Evolutionary conservation across 2,888 invertebrate species (phyloP).

Genomic region (Lochmaea capreae): DNA sequence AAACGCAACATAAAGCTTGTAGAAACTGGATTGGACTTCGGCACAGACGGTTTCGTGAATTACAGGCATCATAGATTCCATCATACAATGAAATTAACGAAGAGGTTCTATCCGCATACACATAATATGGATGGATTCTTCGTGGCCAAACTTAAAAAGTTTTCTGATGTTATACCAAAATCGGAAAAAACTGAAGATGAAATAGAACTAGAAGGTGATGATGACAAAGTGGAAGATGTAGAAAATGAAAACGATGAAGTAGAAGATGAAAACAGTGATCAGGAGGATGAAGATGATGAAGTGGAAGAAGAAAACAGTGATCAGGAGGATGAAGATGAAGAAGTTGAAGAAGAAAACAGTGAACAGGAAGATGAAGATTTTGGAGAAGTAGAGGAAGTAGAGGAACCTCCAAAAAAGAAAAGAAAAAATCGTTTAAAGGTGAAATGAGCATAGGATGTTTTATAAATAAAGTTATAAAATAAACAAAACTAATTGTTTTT

Average conservation of each 20-base stretch:
- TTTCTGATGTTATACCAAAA: conserved; percentile 77
- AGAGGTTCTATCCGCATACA: conserved; percentile 96
- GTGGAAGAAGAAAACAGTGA: background rate
- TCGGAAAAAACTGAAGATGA: conserved; percentile 56
- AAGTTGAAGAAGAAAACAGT: background rate
- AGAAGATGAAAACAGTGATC: background rate
- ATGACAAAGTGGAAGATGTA: conserved; percentile 25
- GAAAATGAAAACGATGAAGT: conserved; percentile 10
- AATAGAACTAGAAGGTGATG: conserved; percentile 64
- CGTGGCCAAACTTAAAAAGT: conserved; percentile 97
- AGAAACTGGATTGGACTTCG: conserved; percentile 94
- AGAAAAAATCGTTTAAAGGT: no score
- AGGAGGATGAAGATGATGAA: no score
- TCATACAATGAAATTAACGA: conserved; percentile 87
- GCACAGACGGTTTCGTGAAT: conserved; percentile 93
- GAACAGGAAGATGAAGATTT: background rate
- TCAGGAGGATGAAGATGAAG: background rate
- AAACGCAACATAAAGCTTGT: conserved; percentile 95
- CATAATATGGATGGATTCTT: conserved; percentile 99
- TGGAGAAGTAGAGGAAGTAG: background rate
- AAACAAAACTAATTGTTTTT: no score
- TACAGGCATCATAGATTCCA: conserved; percentile 83
- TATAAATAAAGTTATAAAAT: no score
- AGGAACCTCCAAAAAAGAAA: no score
- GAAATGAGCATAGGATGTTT: no score